phyloP scores from a whole-genome alignment of 2,888 invertebrate species.

The Caenorhabditis sp. region DNA sequence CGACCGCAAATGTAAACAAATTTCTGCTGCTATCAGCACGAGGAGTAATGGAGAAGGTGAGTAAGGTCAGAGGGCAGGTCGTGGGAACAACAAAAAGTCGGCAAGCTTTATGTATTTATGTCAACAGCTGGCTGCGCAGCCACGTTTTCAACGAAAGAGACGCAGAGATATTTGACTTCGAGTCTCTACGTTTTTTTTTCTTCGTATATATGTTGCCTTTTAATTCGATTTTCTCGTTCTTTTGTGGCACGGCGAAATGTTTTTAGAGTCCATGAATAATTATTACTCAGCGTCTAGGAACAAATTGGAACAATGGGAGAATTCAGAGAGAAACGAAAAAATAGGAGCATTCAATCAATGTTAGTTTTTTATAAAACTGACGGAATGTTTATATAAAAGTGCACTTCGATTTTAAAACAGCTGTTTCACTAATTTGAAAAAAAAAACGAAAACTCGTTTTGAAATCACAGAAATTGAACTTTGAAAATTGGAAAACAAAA shows the following conservation, averaged over 20 bases:
- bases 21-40: neutral
- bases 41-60: neutral
- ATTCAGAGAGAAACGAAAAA: neutral
- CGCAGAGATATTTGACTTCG: slow-evolving; percentile 1
- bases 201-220: slow-evolving; percentile 11
- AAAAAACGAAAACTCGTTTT: no score
- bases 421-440: no score
- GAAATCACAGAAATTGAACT: no score
- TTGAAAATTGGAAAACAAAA: no score
- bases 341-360: no score
- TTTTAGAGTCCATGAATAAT: no score
- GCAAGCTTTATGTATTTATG: neutral
- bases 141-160: neutral
- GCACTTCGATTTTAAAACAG: no score
- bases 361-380: no score
- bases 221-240: neutral
- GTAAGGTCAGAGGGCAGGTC: neutral
- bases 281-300: no score
- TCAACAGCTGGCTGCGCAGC: neutral
- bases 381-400: no score
- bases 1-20: neutral
- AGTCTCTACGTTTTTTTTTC: neutral
- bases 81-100: neutral
- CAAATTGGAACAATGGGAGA: no score
- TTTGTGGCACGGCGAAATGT: no score